These are phyloP conservation scores for Conus canariensis DNA, from an alignment of 2,888 invertebrate genomes.

Conservation along the genomic window DNA sequence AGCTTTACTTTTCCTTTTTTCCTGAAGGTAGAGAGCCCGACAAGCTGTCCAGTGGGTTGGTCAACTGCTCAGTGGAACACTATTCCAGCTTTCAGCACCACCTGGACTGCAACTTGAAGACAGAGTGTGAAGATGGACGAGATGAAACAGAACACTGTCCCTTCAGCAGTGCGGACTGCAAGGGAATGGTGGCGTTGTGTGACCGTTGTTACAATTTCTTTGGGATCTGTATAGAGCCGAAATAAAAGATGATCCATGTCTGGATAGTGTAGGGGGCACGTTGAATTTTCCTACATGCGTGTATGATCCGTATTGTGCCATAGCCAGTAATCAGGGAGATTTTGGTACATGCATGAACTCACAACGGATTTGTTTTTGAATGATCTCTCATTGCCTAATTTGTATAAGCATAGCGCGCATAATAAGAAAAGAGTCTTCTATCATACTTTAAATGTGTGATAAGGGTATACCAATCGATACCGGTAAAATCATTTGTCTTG, in stretches of 20 bases:
- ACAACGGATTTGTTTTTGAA: background rate
- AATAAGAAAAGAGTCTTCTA: background rate
- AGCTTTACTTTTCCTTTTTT: background rate
- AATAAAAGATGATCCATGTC: background rate
- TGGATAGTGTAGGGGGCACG: background rate
- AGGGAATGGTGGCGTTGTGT: background rate
- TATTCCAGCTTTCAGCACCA: slow-evolving; percentile 20
- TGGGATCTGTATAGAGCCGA: background rate
- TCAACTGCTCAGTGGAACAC: background rate
- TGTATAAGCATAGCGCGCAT: background rate
- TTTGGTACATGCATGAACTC: background rate
- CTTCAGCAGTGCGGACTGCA: background rate
- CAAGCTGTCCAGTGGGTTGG: background rate
- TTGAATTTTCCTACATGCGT: background rate
- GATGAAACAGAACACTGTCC: slow-evolving; percentile 18
- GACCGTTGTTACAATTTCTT: background rate
- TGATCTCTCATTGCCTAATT: background rate
- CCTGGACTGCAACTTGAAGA: background rate
- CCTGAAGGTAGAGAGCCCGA: background rate
- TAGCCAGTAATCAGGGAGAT: background rate
- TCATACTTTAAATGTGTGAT: background rate
- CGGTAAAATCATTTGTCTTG: background rate
- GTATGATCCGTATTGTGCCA: background rate
- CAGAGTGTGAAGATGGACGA: slow-evolving; percentile 9
- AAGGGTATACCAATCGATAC: background rate